These are phyloP conservation scores for Megaceryle maxima DNA, from an alignment of 2,113 vertebrate genomes.

Conservation along the genomic window DNA sequence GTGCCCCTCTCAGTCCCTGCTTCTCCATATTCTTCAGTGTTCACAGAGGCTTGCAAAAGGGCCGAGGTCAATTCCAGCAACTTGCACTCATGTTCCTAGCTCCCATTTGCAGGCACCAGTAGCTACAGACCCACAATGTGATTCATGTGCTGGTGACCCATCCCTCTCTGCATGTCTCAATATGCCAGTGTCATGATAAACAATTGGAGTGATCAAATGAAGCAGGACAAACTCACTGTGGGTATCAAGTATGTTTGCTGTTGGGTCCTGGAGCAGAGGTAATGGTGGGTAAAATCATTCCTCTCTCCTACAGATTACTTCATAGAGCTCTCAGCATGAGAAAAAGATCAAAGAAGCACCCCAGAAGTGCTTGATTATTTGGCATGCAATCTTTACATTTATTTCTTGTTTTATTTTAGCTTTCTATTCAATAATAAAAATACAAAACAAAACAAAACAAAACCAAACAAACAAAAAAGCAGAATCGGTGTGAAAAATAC, in stretches of 20 bases:
- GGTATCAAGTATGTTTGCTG: neutral
- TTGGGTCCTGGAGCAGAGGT: neutral
- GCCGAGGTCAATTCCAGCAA: neutral
- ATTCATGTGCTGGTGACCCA: neutral
- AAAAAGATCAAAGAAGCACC: neutral
- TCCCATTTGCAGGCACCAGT: neutral
- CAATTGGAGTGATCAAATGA: neutral
- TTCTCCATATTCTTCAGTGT: neutral
- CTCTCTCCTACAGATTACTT: neutral
- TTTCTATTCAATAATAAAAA: neutral
- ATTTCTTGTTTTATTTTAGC: neutral
- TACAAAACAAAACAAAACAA: neutral
- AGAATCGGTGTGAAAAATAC: neutral
- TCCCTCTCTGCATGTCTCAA: neutral
- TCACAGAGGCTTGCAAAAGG: neutral
- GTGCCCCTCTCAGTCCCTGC: neutral
- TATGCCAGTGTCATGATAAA: neutral
- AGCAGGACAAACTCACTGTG: neutral
- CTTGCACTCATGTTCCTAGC: accelerated
- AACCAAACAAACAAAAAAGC: neutral
- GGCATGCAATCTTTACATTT: neutral
- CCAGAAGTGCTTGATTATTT: neutral
- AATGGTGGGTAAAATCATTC: neutral
- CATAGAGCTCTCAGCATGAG: neutral
- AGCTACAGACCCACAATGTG: neutral